Base-by-base conservation (phyloP, 2,888 invertebrate species). In the Ganaspis brasiliensis region DNA sequence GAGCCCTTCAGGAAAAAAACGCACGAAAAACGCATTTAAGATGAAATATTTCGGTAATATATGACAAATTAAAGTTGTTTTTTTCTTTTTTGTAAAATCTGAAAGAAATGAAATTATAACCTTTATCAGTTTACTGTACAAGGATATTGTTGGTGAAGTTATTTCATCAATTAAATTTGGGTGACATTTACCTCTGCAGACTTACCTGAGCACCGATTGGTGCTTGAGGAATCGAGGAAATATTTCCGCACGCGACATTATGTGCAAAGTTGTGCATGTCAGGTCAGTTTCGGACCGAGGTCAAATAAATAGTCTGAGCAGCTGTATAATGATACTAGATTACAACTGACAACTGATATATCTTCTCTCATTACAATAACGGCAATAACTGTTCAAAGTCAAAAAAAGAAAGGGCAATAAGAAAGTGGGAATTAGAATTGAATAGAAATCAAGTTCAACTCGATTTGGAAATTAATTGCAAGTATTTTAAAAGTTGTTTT, bases 161-260 rank as follows among this genome's bases (percentile, higher is more conserved):
- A n/a, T 67, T 67, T 9, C 45, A 67, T 67, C 67, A 67, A 67
- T 67, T 67, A 67, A n/a, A n/a, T 45, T 67, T 24, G 45, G 21
- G 67, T 67, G 67, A 67, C 67, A 67, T 67, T 67, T 67, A 67
- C 45, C 67, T 67, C 67, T 40, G 45, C 67, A 67, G 45, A 40
- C 21, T 67, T 67, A 45, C 21, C n/a, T 45, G 40, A 67, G 24
- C 40, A 63, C 21, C 37, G 63, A 63, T 67, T 67, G 67, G 67
- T 45, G 67, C 37, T 37, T 10, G 35, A 31, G 57, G 8, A 63
- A 40, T 24, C n/a, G 24, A 67, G 45, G 40, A 45, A 67, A 67
- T 45, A 67, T 24, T 37, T 21, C 19, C 16, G 37, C 37, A 63
- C 63, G 63, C 63, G 63, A 63, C 63, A 52, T 52, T 52, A 52